These are phyloP conservation scores for Saxidomus purpurata DNA, from an alignment of 1,140 invertebrate genomes.

Conservation along the genomic window DNA sequence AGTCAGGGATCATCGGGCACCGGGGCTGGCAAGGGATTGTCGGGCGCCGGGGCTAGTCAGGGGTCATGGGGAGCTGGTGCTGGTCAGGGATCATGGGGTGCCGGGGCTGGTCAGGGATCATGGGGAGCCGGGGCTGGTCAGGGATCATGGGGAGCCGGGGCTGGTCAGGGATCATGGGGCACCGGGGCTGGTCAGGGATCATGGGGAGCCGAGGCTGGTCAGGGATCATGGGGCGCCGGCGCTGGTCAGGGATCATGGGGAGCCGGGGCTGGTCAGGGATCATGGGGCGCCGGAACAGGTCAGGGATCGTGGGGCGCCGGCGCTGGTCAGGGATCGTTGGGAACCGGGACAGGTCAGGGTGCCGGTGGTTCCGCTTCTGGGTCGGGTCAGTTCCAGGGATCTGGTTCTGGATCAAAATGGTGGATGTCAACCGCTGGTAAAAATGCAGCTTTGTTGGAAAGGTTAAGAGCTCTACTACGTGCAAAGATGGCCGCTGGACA, in stretches of 20 bases:
- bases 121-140: background rate
- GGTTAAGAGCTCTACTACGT: slow-evolving; percentile 23
- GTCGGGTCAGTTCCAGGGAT: background rate
- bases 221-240: background rate
- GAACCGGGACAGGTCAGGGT: background rate
- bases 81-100: background rate
- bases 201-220: background rate
- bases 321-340: background rate
- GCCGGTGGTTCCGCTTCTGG: too few species aligned
- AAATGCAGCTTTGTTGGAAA: background rate
- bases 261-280: background rate
- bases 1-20: background rate
- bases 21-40: background rate
- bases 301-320: background rate
- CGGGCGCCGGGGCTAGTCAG: background rate
- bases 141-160: background rate
- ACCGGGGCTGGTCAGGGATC: background rate
- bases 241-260: background rate
- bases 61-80: background rate
- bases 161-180: background rate
- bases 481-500: slow-evolving; percentile 24
- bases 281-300: background rate
- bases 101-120: background rate
- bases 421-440: slow-evolving; percentile 18
- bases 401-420: slow-evolving; percentile 6